A percentile compares a stretch with the other conserved stretches of the same genome.
Evolutionary conservation across 2,113 vertebrate species (phyloP).

Genomic region (Patagioenas fasciata): DNA sequence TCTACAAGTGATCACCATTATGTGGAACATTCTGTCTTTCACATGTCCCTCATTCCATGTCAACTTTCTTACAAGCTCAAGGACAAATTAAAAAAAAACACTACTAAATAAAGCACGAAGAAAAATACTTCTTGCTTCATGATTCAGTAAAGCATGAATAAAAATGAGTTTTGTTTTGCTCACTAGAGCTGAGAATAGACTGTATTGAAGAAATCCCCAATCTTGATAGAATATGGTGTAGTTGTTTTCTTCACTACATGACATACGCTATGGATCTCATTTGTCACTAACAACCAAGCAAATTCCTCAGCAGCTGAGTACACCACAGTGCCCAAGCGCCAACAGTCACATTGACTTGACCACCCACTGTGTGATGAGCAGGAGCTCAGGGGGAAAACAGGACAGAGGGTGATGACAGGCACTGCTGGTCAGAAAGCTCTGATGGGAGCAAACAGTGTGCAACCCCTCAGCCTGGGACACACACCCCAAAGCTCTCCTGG

Average conservation of each 20-base stretch:
- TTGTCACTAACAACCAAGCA: background rate
- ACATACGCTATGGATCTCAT: background rate
- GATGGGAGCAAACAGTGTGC: fast-evolving
- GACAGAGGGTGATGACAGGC: background rate
- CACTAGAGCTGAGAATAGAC: background rate
- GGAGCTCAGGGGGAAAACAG: background rate
- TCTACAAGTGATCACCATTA: background rate
- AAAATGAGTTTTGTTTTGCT: background rate
- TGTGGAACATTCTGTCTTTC: background rate
- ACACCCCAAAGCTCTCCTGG: background rate
- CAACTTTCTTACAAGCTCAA: background rate
- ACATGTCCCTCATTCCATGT: background rate
- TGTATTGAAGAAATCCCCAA: background rate
- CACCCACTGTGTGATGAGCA: background rate
- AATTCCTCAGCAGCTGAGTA: background rate
- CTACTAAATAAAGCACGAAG: background rate
- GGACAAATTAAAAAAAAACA: background rate
- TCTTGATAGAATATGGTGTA: background rate
- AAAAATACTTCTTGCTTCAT: background rate
- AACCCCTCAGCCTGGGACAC: fast-evolving
- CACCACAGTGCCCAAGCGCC: background rate
- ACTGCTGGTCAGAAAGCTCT: background rate
- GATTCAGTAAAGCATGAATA: background rate
- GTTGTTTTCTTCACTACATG: background rate
- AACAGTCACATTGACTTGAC: background rate